Evolutionary conservation across 1,140 invertebrate species (phyloP), one percentile per base, ranked within the genome.

Genomic region (Mamestra configurata): DNA sequence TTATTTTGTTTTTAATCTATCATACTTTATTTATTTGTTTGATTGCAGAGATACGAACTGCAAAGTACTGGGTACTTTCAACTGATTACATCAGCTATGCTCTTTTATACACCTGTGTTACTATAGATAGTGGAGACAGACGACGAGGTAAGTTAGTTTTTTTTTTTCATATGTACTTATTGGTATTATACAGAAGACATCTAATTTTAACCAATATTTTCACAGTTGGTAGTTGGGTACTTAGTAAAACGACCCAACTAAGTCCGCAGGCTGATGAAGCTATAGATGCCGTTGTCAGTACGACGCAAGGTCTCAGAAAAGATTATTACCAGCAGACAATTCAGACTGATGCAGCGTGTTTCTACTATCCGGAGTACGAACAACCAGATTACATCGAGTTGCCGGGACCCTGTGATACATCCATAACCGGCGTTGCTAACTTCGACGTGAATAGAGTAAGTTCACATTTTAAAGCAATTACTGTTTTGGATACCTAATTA

Each of bases 31-130:
- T 27, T 13, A 27, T 27, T 43, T 22, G 4, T 46, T 46, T 43
- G 1, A 40, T 66, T 43, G 4, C 61, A 70, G 66, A 49, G 15
- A 15, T 22, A 11, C 46, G 20, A 24, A 15, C 11, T 11, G 0
- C 88, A 90, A 49, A 27, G 20, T 49, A 24, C 20, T 70, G n/a
- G 20, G 89, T 97, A 22, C 82, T 97, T 5, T 96, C 96, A 18
- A 97, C 97, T 0, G 97, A 97, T 86, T 97, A 97, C 83, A 92
- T 93, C 6, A 95, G 92, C 10, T 97, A 96, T 83, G 93, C 96
- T 18, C 95, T 97, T 5, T 95, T 97, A 3, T 97, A 96, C 96
- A 96, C 96, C 55, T 97, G 97, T 84, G 92, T 86, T 13, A 96
- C 96, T 79, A 93, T 96, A 13, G 22, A 81, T 20, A 49, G 31